Base-by-base conservation (phyloP, 2,797 vertebrate genomes). In the Enteromius thamalakanensis region DNA sequence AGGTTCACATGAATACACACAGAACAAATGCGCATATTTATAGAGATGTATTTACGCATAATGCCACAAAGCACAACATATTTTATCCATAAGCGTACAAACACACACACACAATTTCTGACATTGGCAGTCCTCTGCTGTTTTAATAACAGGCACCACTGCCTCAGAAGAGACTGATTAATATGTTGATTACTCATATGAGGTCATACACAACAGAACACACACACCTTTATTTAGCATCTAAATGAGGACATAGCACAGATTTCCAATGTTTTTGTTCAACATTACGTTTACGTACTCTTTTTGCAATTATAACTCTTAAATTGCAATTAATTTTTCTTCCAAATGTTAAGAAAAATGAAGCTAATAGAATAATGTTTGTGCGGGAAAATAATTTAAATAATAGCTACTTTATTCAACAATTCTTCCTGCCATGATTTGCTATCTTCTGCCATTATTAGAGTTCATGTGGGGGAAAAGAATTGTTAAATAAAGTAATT, bases 1-100 rank as follows among this genome's bases (percentile, higher is more conserved):
- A 60, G 7, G 51, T 80, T 68, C 17, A 77, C 37, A 75, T 55
- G 49, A 76, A 78, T 53, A 80, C 72, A 81, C 15, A 84, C 32
- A 74, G 37, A 58, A 77, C 14, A 76, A 65, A 69, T 42, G 19
- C n/a, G n/a, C 23, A 81, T 62, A 71, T 68, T 53, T 72, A 74
- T 51, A 42, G 40, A 55, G n/a, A 69, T 8, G 37, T 47, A 51
- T 65, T 19, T 19, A 40, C 4, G n/a, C 55, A 77, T 34, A n/a
- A 29, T 29, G 40, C 29, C 40, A 32, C 74, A 76, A 42, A 53
- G 32, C 40, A 21, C 12, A 45, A 23, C 8, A 26, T n/a, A 49
- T 62, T 45, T 71, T 26, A 72, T 81, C 53, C 7, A 17, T 34
- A 62, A 15, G 68, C 4, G 51, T 15, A 47, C 62, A 72, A 9